Evolutionary conservation across 2,888 invertebrate species (phyloP), one percentile per base, ranked within the genome.

Genomic region (Myopa testacea): DNA sequence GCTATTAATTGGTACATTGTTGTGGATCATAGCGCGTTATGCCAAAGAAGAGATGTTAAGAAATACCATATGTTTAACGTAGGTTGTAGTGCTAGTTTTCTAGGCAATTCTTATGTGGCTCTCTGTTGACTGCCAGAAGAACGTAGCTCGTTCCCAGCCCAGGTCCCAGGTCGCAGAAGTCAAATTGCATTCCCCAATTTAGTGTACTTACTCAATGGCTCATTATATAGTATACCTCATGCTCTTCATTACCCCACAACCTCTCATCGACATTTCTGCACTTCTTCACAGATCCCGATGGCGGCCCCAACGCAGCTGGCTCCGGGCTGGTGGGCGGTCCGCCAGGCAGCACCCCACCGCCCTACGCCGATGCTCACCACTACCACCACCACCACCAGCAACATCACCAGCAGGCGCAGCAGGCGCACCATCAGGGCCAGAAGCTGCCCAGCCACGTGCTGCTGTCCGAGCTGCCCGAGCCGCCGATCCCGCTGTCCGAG

Each of bases 401-500:
- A 88, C 80, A 80, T 68, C 78, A 79, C n/a, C 82, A 82, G 45
- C 14, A 83, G 83, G 74, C 73, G 62, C 86, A 88, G 79, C 73
- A 89, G 78, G 80, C 78, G 89, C 89, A 82, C 81, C 58, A 83
- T 85, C 68, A 69, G 60, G 40, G 60, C 16, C 68, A 75, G 12
- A 68, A 69, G 19, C 16, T 34, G 14, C 45, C 68, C 45, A 91
- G 91, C 83, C 91, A 91, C 82, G 92, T 95, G 86, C 93, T 95
- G 91, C 92, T 96, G 85, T 95, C 95, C 84, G 96, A 96, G 88
- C 91, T 96, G 88, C 96, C 96, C 83, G 96, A 96, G 90, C 96
- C 96, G 83, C 96, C 96, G 83, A 96, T 97, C 87, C 96, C 96
- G 77, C 91, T 97, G 82, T 96, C 96, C 82, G 97, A 97, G 87